Conservation (phyloP, 2,888 invertebrate genomes). For the Marronus borbonicus region DNA sequence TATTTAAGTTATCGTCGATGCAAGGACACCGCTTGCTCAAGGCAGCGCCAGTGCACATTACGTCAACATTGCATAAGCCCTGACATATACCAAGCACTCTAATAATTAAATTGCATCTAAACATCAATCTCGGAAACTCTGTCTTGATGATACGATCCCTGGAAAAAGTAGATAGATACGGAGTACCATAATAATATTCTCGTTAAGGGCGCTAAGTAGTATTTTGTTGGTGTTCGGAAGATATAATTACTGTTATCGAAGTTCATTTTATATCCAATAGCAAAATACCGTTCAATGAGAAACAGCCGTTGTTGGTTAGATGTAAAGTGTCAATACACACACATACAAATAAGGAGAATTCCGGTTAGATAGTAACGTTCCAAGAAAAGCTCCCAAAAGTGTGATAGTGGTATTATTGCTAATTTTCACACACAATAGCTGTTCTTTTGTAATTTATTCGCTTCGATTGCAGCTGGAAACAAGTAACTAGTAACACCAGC, state of each 20-base stretch:
- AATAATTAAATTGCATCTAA: constrained; percentile 56
- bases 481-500: too few species aligned
- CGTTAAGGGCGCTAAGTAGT: neutral
- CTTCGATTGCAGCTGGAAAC: too few species aligned
- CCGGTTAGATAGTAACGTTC: too few species aligned
- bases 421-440: too few species aligned
- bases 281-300: neutral
- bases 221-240: neutral
- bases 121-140: constrained; percentile 44
- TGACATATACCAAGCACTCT: constrained; percentile 56
- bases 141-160: constrained; percentile 32
- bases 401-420: too few species aligned
- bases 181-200: constrained; percentile 10
- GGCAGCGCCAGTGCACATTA: constrained; percentile 56
- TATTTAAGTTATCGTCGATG: constrained; percentile 54
- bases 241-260: constrained; percentile 5
- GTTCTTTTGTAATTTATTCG: too few species aligned
- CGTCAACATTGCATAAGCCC: constrained; percentile 58
- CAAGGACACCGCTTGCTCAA: constrained; percentile 57
- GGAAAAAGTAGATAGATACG: neutral
- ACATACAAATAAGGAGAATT: too few species aligned
- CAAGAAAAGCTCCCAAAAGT: too few species aligned
- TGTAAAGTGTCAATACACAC: too few species aligned
- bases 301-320: neutral
- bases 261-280: constrained; percentile 8